Evolutionary conservation across 2,888 invertebrate genomes (phyloP), one percentile per base, ranked within the genome.

Genomic region (Thereva nobilitata): DNA sequence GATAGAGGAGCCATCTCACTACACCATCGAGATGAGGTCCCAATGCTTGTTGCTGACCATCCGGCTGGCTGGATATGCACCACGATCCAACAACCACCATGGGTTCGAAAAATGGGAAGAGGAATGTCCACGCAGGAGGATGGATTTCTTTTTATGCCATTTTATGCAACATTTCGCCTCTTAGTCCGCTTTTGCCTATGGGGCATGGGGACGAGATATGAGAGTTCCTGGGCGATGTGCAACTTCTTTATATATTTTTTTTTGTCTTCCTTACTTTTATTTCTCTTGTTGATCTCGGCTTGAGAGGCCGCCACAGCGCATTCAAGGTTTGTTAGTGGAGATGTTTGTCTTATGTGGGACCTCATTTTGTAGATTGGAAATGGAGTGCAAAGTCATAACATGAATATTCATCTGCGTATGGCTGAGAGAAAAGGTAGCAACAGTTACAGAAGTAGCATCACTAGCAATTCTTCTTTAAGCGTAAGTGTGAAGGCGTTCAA

Each of bases 281-380:
- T 23, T 23, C 23, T 23, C 23, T 23, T 23, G 23, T 23, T 23
- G 23, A 23, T 23, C 1, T 1, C 23, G 23, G 23, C 23, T 23
- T 23, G 23, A 23, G 23, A 23, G 23, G 23, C 23, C 23, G 23
- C 23, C 23, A 2, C 23, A 23, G 23, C 23, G 23, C 23, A 2
- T 23, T 23, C 23, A 23, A 23, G 23, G 23, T 23, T 64, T 45
- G 64, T 64, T 53, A 54, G 53, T 54, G 54, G 64, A 44, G 45
- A 64, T 64, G 65, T 56, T 23, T 65, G 49, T 65, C 50, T 61
- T 61, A 61, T 61, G 61, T 61, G 61, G 61, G 61, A 61, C 61
- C 61, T 65, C 65, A 55, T 54, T 65, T 65, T 49, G 65, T 41
- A 55, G 54, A 65, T 55, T 54, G 54, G 40, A 56, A 54, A 47